phyloP scores from a whole-genome alignment of 2,113 vertebrate genomes.

The Anolis carolinensis region DNA sequence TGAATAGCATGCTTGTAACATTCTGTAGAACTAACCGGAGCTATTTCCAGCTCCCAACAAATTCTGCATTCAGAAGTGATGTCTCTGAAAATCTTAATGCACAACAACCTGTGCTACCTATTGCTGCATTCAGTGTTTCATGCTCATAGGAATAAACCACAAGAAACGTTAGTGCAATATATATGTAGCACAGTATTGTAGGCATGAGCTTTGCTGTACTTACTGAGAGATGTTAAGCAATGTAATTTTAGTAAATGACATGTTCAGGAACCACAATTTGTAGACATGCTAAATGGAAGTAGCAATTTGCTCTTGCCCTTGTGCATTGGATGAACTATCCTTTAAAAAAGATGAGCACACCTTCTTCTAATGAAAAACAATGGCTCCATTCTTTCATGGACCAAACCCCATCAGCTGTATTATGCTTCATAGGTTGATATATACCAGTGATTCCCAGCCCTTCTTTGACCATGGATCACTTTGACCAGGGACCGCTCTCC shows the following conservation, averaged over 20 bases:
- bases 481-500: too few species aligned
- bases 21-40: neutral
- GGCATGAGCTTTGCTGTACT: neutral
- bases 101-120: neutral
- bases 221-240: neutral
- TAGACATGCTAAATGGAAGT: neutral
- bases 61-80: neutral
- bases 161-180: neutral
- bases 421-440: neutral
- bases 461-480: too few species aligned
- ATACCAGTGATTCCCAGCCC: too few species aligned
- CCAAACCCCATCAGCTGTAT: neutral
- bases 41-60: conserved; percentile 40
- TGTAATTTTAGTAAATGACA: neutral
- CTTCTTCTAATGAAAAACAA: too few species aligned
- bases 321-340: neutral
- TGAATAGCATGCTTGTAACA: conserved; percentile 50
- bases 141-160: neutral
- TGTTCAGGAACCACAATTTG: neutral
- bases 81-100: neutral
- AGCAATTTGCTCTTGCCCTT: neutral
- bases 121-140: neutral
- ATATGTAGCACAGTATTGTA: neutral
- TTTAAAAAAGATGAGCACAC: neutral
- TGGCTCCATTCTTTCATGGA: neutral